Percentiles rank a stretch among this genome's conserved stretches.
Conservation (phyloP, 1,140 invertebrate genomes). For the Arctopsyche grandis region DNA sequence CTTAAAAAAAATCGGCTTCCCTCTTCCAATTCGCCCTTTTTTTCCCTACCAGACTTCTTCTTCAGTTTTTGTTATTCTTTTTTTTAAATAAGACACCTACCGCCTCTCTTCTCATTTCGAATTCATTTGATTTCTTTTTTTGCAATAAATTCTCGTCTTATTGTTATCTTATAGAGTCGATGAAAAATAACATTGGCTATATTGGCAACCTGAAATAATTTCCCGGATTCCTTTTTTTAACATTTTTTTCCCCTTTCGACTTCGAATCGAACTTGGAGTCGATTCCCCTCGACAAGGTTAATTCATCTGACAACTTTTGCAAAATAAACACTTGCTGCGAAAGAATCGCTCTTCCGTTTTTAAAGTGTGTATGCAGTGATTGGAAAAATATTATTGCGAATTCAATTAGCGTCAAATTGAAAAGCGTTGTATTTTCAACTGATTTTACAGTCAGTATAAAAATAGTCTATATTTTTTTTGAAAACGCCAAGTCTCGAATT, state of each 20-base stretch:
- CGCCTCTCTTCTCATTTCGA: conserved; percentile 6
- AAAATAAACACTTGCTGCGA: conserved; percentile 1
- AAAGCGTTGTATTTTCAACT: background rate
- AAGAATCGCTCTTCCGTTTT: background rate
- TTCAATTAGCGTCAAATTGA: conserved; percentile 4
- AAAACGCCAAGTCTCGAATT: too few relatives aligned
- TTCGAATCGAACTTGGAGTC: background rate
- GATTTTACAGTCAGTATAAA: too few relatives aligned
- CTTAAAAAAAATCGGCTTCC: conserved; percentile 40
- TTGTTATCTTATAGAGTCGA: conserved; percentile 30
- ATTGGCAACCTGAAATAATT: conserved; percentile 9
- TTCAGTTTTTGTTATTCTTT: too few relatives aligned
- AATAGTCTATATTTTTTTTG: too few relatives aligned
- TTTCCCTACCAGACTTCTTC: background rate
- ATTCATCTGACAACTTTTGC: conserved; percentile 6
- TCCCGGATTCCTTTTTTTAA: background rate
- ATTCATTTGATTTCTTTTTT: conserved; percentile 31
- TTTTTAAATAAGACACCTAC: background rate
- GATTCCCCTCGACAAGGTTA: background rate
- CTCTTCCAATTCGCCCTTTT: conserved; percentile 25
- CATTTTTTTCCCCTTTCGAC: background rate
- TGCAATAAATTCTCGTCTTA: conserved; percentile 33
- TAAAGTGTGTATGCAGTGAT: background rate
- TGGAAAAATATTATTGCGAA: background rate
- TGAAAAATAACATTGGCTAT: conserved; percentile 23